Evolutionary conservation across 2,888 invertebrate genomes (phyloP), one percentile per base, ranked within the genome.

Genomic region (Piscicola geometra): DNA sequence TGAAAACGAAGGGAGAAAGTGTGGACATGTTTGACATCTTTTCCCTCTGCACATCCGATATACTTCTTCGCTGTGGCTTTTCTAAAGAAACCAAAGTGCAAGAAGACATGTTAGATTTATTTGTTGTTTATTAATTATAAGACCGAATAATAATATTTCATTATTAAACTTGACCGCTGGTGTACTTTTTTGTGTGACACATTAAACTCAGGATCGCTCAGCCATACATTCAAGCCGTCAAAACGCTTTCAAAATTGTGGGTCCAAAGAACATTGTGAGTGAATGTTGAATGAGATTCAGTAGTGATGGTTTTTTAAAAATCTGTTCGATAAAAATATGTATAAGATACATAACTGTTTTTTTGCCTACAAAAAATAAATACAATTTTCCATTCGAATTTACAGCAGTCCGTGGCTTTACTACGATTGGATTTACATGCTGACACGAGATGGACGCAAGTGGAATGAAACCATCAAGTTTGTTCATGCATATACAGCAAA

Each of bases 1-100:
- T n/a, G n/a, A n/a, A n/a, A n/a, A n/a, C 21, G 25, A 25, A 41
- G 30, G 80, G 79, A 25, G 77, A 79, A 41, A 79, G 77, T 70
- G 81, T 82, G 71, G 82, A 82, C 70, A 77, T 81, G 12, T 78
- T 75, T 50, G 56, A 71, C 25, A 56, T 71, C 15, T 66, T 78
- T 1, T 80, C 81, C 66, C 77, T 80, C 68, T 80, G 79, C 67
- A 82, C 83, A 0, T 77, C 82, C 21, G 82, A 83, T 73, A 81
- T 82, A 32, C 81, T 83, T 18, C 78, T 83, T 1, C 79, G 79
- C 67, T 83, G 82, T 79, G 81, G 82, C n/a, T 82, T 82, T 77
- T 82, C 83, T 15, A 81, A 81, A 75, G 79, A 81, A 33, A 79
- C 78, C 35, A 79, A 81, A 64, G 80, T 82, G 5, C 83, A 83